These are phyloP conservation scores for Dendropsophus ebraccatus DNA, from an alignment of 2,113 vertebrate genomes.

Conservation along the genomic window DNA sequence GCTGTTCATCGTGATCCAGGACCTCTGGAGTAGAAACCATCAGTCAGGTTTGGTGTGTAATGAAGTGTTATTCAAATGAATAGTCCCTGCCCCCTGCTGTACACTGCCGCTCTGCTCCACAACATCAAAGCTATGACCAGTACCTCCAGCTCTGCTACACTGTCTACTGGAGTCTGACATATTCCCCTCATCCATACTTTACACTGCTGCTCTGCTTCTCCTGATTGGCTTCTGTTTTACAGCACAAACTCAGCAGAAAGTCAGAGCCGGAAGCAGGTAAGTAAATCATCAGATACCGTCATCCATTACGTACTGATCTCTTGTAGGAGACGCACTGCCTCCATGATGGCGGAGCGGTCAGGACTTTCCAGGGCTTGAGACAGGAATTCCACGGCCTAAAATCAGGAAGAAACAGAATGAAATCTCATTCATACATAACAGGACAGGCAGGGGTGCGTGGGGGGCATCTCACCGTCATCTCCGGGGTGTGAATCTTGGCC, in stretches of 20 bases:
- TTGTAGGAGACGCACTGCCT: constrained; percentile 86
- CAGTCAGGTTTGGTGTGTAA: neutral
- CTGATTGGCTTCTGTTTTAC: too few relatives aligned
- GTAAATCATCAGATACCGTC: too few relatives aligned
- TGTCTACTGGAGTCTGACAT: too few relatives aligned
- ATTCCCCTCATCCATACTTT: neutral
- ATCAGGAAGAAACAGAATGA: neutral
- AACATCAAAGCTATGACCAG: neutral
- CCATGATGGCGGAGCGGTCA: constrained; percentile 80
- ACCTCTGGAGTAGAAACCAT: constrained; percentile 74
- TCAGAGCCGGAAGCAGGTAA: neutral
- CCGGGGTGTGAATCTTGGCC: constrained; percentile 93
- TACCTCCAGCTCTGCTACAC: neutral
- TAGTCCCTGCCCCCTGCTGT: neutral
- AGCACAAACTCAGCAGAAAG: neutral
- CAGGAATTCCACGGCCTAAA: constrained; percentile 90
- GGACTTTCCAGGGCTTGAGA: constrained; percentile 94
- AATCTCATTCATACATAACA: neutral
- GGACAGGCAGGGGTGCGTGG: neutral
- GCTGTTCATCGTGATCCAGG: constrained; percentile 82
- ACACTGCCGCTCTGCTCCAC: neutral
- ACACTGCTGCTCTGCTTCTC: neutral
- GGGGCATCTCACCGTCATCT: constrained; percentile 78
- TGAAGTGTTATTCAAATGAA: neutral
- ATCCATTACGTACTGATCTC: constrained; percentile 81